Evolutionary conservation across 2,888 invertebrate genomes (phyloP).

Genomic region (Hyposoter dolosus): DNA sequence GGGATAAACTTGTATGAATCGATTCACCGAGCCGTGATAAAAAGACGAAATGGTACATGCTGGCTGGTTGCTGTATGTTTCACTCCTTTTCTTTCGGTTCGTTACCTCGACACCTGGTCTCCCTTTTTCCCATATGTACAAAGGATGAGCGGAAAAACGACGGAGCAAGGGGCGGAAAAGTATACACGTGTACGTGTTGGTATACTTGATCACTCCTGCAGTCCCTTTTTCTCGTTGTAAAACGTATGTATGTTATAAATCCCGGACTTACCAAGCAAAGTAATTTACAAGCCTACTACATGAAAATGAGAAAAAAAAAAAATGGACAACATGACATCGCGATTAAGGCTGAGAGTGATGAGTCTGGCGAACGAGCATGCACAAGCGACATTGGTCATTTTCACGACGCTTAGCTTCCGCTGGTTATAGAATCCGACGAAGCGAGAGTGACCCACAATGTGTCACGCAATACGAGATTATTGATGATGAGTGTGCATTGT

Average conservation of each 20-base stretch:
- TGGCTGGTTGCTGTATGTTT: slow-evolving; percentile 1
- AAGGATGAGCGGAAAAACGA: background rate
- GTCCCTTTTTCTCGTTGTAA: background rate
- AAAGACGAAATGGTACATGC: slow-evolving; percentile 24
- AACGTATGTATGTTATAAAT: slow-evolving; percentile 31
- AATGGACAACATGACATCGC: slow-evolving; percentile 1
- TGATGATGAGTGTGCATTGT: slow-evolving; percentile 66
- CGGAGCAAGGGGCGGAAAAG: slow-evolving; percentile 1
- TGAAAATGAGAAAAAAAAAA: background rate
- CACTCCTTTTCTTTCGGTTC: slow-evolving; percentile 52
- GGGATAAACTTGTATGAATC: slow-evolving; percentile 64
- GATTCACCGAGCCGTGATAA: slow-evolving; percentile 63
- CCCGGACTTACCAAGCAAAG: background rate
- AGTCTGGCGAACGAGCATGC: slow-evolving; percentile 5
- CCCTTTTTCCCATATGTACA: background rate
- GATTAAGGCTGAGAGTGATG: slow-evolving; percentile 10
- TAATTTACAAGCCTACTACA: slow-evolving; percentile 1
- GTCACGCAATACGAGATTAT: slow-evolving; percentile 55
- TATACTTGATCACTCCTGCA: background rate
- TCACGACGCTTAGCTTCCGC: slow-evolving; percentile 24
- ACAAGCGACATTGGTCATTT: slow-evolving; percentile 16
- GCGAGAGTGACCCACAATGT: slow-evolving; percentile 15
- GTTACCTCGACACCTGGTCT: slow-evolving; percentile 64
- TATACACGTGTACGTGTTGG: background rate
- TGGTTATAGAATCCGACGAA: slow-evolving; percentile 23